Evolutionary conservation across 1,140 invertebrate species (phyloP), one percentile per base, ranked within the genome.

Genomic region (Rhysida immarginata): DNA sequence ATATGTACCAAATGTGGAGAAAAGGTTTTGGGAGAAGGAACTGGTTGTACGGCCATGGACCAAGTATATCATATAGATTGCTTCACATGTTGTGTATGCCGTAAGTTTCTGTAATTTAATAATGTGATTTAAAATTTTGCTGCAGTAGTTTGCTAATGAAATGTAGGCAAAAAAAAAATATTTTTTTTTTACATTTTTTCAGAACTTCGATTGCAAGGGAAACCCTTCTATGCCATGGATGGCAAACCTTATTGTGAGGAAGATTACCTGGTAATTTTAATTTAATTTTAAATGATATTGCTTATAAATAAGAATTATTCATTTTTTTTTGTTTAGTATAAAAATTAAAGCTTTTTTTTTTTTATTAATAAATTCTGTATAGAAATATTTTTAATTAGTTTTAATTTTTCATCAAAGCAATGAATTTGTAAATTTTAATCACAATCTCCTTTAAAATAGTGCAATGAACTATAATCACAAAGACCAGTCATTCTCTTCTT

Each of bases 21-120:
- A 61, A 85, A 86, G 69, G 87, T 97, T 11, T 76, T 93, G 53
- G 91, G 89, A 2, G 92, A 95, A 70, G 88, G 81, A 54, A 89
- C 83, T 61, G 93, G 93, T 0, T 96, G 93, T 67, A 93, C 90
- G 14, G 94, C 94, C 2, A 93, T 97, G 86, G 89, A 92, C 61
- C 83, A 93, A 68, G 81, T 96, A 46, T 98, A 92, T 67, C 95
- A 99, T 69, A 89, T 96, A 25, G 76, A 78, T 58, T 99, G 96
- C 67, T 99, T 99, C 66, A 85, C 83, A 26, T 99, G 95, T 68
- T 80, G 81, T 61, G 79, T 83, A 53, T 98, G 95, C 68, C 83
- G 72, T 74, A 63, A 69, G 73, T 71, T 45, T 16, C 24, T 25
- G 27, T 41, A 13, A 29, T 16, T 46, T 26, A 20, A 24, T 45